A percentile compares a stretch with the other conserved stretches of the same genome.
These are phyloP conservation scores for Globia sparganii DNA, from an alignment of 2,888 invertebrate genomes.

Conservation along the genomic window DNA sequence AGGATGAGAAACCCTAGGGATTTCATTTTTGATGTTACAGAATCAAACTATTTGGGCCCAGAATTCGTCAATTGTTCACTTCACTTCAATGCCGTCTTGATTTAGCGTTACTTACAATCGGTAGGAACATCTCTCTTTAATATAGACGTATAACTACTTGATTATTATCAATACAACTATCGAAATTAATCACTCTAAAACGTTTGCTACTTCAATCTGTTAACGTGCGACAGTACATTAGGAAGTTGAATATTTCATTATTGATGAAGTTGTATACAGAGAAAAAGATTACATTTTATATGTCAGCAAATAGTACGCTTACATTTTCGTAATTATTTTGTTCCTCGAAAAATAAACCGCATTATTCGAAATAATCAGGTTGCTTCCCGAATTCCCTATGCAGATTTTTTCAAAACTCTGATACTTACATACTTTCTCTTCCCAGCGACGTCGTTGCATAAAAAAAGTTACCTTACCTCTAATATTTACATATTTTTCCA, in stretches of 20 bases:
- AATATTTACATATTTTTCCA: not conserved
- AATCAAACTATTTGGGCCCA: not conserved
- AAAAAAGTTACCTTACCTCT: not conserved
- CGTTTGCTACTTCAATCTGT: constrained; percentile 50
- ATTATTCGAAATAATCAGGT: not conserved
- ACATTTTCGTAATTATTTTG: not conserved
- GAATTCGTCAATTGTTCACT: constrained; percentile 14
- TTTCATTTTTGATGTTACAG: constrained; percentile 35
- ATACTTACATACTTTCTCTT: too few species aligned
- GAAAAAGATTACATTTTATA: constrained; percentile 1
- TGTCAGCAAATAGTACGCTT: not conserved
- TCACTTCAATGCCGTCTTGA: constrained; percentile 3
- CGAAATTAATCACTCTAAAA: constrained; percentile 42
- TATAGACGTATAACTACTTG: constrained; percentile 7
- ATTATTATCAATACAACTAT: constrained; percentile 26
- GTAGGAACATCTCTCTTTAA: constrained; percentile 6
- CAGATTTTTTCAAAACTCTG: not conserved
- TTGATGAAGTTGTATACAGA: constrained; percentile 6
- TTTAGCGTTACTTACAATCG: not conserved
- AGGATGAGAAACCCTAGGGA: not conserved
- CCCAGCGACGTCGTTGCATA: not conserved
- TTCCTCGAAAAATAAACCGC: not conserved
- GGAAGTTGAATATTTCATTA: constrained; percentile 27
- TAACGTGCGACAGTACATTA: constrained; percentile 15
- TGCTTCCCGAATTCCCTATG: not conserved